Evolutionary conservation across 2,797 vertebrate genomes (phyloP).

Genomic region (Hyperoplus lanceolatus): DNA sequence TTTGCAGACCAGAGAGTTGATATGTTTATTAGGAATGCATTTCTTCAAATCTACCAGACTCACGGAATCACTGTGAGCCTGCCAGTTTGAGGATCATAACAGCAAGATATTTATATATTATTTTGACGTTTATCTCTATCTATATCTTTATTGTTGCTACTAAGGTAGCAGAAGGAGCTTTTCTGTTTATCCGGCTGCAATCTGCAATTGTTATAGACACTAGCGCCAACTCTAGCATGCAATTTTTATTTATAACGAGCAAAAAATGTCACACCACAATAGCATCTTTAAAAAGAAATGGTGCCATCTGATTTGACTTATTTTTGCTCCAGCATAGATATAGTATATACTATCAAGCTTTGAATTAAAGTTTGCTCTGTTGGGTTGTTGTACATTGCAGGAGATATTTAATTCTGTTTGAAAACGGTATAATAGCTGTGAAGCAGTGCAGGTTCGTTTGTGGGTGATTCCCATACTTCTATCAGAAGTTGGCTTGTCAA

Average conservation of each 20-base stretch:
- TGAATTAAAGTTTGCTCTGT: slow-evolving; percentile 20
- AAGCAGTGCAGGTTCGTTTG: slow-evolving; percentile 27
- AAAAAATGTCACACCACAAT: slow-evolving; percentile 23
- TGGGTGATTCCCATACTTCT: slow-evolving; percentile 35
- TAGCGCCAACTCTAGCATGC: slow-evolving; percentile 23
- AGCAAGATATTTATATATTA: slow-evolving; percentile 18
- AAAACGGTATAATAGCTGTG: slow-evolving; percentile 34
- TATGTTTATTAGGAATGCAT: neutral
- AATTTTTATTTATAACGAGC: slow-evolving; percentile 36
- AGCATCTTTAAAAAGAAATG: slow-evolving; percentile 36
- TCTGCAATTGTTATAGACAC: slow-evolving; percentile 49
- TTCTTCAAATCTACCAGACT: slow-evolving; percentile 15
- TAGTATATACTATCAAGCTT: neutral
- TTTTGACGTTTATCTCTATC: slow-evolving; percentile 49
- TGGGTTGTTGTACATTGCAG: slow-evolving; percentile 44
- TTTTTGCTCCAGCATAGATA: slow-evolving; percentile 8
- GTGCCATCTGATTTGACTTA: slow-evolving; percentile 24
- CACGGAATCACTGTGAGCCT: slow-evolving; percentile 12
- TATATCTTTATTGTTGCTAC: slow-evolving; percentile 48
- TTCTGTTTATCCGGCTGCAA: slow-evolving; percentile 42
- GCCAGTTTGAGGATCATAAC: slow-evolving; percentile 38
- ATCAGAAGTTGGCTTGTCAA: slow-evolving; percentile 38
- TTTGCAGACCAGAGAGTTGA: neutral
- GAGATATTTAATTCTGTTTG: slow-evolving; percentile 62
- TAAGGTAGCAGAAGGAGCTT: slow-evolving; percentile 36